Base-by-base conservation (phyloP, 1,140 invertebrate genomes). In the Pseudomyrmex dendroicus region DNA sequence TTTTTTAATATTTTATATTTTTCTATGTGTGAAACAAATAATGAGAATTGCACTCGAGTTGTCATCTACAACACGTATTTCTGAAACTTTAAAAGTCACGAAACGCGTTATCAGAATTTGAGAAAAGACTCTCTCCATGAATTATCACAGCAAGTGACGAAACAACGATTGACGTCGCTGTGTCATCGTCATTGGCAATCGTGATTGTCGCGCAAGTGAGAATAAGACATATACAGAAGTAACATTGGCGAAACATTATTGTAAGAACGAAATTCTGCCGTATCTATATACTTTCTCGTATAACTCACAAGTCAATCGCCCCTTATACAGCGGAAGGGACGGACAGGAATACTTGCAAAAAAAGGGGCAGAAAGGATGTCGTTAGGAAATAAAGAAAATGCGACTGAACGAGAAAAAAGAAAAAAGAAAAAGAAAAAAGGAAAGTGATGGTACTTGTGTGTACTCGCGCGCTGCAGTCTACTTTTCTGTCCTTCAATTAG, bases 261-360 rank as follows among this genome's bases (percentile, higher is more conserved):
- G 50, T 48, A 56, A 17, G 68, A 15, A 83, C 52, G n/a, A 59
- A 59, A 67, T 80, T 66, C 50, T 70, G 35, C 35, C 66, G 25
- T 25, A 25, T 3, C 72, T 70, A 17, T 67, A 70, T 73, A 86
- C 72, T 86, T 64, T 70, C 68, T 20, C 62, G 59, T 64, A 57
- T 17, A 72, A 63, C 62, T 77, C 54, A 78, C 35, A 35, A 35
- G 66, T 87, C 80, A 66, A 84, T 84, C 61, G 73, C 64, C 78
- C 56, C 76, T 70, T 77, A 86, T 64, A 86, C 80, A 76, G 56
- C 74, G 76, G 84, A 64, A 57, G 46, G 46, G 70, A 35, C 22
- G 8, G 52, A 74, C 70, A 52, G 64, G 56, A 50, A 10, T 63
- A 73, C 22, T 64, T 54, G 9, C 9, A 52, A 63, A 84, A 88